Base-by-base conservation (phyloP, 2,797 vertebrate genomes). In the Lates japonicus region DNA sequence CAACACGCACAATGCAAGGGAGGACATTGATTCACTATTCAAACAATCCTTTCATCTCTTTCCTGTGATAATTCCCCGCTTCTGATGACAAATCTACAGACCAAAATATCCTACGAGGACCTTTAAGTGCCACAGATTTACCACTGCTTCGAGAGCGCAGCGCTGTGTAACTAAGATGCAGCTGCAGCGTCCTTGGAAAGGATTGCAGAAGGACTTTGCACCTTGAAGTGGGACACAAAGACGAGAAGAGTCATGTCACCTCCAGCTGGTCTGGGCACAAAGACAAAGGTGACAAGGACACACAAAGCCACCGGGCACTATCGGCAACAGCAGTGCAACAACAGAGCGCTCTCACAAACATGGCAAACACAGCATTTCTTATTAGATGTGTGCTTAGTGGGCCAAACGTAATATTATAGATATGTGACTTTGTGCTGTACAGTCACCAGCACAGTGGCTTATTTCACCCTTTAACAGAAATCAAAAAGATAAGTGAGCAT, bases 211-310 rank as follows among this genome's bases (percentile, higher is more conserved):
- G 89, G 92, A 90, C 91, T 93, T 93, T 93, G 90, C 93, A 92
- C 91, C 93, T 92, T 92, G 78, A 90, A 93, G 92, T 90, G 88
- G 88, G 89, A 87, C 89, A 88, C 85, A 88, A 90, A 89, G 87
- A 94, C 69, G 70, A 87, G 84, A 86, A 74, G 85, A 88, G 87
- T 70, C 86, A 65, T 90, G 92, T 94, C 94, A 93, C 89, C 90
- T 93, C 92, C 93, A 94, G 93, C 92, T 94, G 94, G 91, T 89
- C 86, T 62, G 63, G 76, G 61, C 90, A 84, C 83, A 85, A 87
- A 92, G 87, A 87, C 86, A 79, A 86, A 90, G 91, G 93, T 93
- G 89, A 93, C 93, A 91, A 81, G 90, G 91, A 89, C 91, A 80
- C 69, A 41, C 70, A 78, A 6, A 81, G 84, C 86, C 88, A 76